Evolutionary conservation across 2,888 invertebrate species (phyloP), one percentile per base, ranked within the genome.

Genomic region (Tanytarsus gracilentus): DNA sequence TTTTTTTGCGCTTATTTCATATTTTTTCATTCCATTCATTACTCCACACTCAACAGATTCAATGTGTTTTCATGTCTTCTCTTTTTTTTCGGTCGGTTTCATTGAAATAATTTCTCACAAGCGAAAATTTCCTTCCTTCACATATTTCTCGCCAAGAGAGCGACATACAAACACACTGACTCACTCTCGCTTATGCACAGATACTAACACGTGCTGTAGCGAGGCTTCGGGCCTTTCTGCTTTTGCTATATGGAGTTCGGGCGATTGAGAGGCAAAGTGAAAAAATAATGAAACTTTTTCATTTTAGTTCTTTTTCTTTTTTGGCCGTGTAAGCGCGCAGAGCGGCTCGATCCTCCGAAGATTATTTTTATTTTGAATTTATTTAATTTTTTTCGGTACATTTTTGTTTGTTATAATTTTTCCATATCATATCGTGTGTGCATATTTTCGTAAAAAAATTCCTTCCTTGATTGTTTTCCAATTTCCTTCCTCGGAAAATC

Each of bases 1-100:
- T 8, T 26, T 53, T 58, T 58, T 58, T 58, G 44, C 58, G 58
- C 44, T 58, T 58, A 53, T 48, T 58, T 58, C n/a, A n/a, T n/a
- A n/a, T n/a, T n/a, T n/a, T n/a, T n/a, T n/a, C 58, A 58, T 58
- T 58, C 58, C 58, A 58, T 58, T 58, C 58, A 58, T 58, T 58
- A 48, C 58, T 58, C 58, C 48, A 58, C 58, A 58, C 18, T 30
- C 29, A 16, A 6, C n/a, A 16, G 23, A 18, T 58, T 53, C 14
- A 18, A 21, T 51, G 30, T 51, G 18, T 58, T 48, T 27, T 27
- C 14, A n/a, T n/a, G n/a, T n/a, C n/a, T n/a, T n/a, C n/a, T n/a
- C 29, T 40, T 18, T 14, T 16, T 44, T 18, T 44, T 44, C 44
- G 18, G 21, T 44, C 18, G 11, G 9, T 9, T 29, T 58, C 58